Evolutionary conservation across 2,888 invertebrate genomes (phyloP), one percentile per base, ranked within the genome.

Genomic region (Harpalus rufipes): DNA sequence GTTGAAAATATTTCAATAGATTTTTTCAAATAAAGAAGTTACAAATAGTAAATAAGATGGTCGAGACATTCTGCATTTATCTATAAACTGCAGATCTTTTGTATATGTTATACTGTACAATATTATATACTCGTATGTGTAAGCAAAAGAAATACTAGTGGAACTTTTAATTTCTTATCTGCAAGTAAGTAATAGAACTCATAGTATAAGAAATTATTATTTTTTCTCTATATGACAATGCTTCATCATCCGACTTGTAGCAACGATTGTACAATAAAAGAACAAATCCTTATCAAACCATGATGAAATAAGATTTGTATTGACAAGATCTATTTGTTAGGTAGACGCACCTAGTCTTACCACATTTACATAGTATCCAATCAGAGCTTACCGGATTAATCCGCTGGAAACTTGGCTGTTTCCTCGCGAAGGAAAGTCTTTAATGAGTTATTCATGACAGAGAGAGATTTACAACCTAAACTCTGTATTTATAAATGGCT

Each of bases 401-500:
- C 61, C 78, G 51, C 83, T 83, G 44, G 44, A 81, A 81, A 81
- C 44, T 81, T 65, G 8, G 51, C n/a, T 74, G 8, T 78, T n/a
- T 21, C 16, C 58, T 14, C 68, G 39, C 39, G 12, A 12, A 18
- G 51, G 58, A 68, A 84, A 78, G 63, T 63, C 76, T 84, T 51
- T 78, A 84, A 84, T 78, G 84, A 84, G 78, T 78, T 84, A 84
- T 84, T 84, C 84, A 84, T 84, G 84, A 78, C 78, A 32, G 51
- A 32, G 14, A 78, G 44, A 84, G 84, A 84, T 84, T 84, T 84
- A 84, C 39, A 51, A 18, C 56, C 78, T 63, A 63, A 84, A 84
- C 63, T 84, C 84, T 21, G 61, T 78, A 84, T 84, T 84, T 84
- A 84, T 84, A 84, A 83, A 83, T 83, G 83, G 84, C 78, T 84